A percentile compares a stretch with the other conserved stretches of the same genome.
These are phyloP conservation scores for Periphyllus acericola DNA, from an alignment of 2,888 invertebrate species.

Conservation along the genomic window DNA sequence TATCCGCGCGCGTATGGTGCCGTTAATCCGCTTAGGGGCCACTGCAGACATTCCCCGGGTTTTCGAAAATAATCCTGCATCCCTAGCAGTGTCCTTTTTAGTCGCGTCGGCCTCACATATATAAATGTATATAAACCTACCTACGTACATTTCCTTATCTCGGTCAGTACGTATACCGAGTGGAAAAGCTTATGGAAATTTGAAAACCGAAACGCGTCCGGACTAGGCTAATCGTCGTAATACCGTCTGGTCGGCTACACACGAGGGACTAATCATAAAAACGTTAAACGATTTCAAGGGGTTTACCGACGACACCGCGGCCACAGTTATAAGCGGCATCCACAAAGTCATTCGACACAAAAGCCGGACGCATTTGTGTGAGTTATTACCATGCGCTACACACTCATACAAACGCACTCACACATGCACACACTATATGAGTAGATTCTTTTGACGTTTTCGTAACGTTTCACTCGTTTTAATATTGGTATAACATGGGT, in stretches of 20 bases:
- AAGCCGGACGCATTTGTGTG: neutral
- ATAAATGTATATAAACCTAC: neutral
- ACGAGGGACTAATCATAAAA: constrained; percentile 46
- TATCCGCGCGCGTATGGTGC: neutral
- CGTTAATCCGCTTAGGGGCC: constrained; percentile 32
- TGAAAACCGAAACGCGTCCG: constrained; percentile 43
- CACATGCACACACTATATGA: no score
- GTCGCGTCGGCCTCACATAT: neutral
- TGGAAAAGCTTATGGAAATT: constrained; percentile 27
- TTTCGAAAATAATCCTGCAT: constrained; percentile 45
- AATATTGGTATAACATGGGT: neutral
- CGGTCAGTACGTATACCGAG: neutral
- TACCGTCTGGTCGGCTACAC: constrained; percentile 6
- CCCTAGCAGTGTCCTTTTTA: constrained; percentile 18
- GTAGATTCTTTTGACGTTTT: no score
- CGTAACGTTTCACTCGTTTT: neutral
- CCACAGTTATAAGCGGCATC: neutral
- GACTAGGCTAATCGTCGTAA: constrained; percentile 46
- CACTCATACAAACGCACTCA: neutral
- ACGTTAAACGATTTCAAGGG: constrained; percentile 47
- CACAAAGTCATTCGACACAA: neutral
- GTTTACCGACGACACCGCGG: neutral
- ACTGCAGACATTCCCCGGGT: neutral
- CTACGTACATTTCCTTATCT: constrained; percentile 22
- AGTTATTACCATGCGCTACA: neutral